Conservation (phyloP, 2,113 vertebrate genomes). For the Synodontis membranacea region DNA sequence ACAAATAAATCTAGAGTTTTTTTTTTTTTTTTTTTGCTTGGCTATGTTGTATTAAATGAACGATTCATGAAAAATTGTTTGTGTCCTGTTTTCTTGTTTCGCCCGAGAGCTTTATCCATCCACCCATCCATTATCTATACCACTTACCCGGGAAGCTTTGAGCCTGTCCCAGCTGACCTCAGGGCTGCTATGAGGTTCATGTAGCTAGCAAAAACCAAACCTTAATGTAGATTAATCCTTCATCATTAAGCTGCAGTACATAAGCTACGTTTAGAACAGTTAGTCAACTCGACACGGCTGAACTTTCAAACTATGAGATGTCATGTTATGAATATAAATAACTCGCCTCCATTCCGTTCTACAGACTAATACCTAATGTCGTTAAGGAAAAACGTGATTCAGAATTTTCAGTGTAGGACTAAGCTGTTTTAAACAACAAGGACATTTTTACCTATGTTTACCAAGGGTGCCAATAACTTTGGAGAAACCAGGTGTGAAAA, state of each 20-base stretch:
- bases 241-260: neutral
- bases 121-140: too few relatives aligned
- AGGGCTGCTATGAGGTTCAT: neutral
- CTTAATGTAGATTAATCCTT: neutral
- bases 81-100: neutral
- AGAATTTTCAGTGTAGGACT: neutral
- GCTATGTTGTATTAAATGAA: neutral
- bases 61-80: neutral
- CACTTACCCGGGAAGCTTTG: too few relatives aligned
- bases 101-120: too few relatives aligned
- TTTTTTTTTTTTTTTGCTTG: too few relatives aligned
- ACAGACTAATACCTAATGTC: neutral
- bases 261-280: neutral
- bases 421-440: neutral
- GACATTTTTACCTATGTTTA: neutral
- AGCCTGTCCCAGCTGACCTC: too few relatives aligned
- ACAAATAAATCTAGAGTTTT: neutral
- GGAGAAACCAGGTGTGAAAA: neutral
- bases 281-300: neutral
- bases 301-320: neutral
- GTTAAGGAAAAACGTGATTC: neutral
- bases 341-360: neutral
- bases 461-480: too few relatives aligned
- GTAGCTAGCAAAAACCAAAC: neutral
- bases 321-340: conserved; percentile 7